Evolutionary conservation across 1,140 invertebrate species (phyloP), one percentile per base, ranked within the genome.

Genomic region (Heliconius hewitsoni): DNA sequence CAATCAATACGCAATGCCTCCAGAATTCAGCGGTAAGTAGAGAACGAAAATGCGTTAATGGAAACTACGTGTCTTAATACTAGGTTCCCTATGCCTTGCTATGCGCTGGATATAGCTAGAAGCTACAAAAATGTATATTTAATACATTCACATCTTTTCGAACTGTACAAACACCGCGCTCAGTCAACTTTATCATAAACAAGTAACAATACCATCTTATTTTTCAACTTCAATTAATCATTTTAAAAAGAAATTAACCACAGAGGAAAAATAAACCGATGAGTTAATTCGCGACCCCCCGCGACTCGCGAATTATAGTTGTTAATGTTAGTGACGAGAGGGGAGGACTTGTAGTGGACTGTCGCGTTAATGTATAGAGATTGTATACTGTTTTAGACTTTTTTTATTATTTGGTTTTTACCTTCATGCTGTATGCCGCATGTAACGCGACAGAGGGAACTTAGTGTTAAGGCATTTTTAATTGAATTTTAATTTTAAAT

Each of bases 281-380:
- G 55, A 57, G 55, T 57, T 57, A 57, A 57, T 57, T 9, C 55
- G 55, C 55, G 55, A 57, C 55, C 55, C n/a, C 55, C 55, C 18
- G 18, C 50, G 42, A 46, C 42, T 46, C 52, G 52, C 52, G 52
- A 55, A 8, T 55, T n/a, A n/a, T 0, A 55, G 6, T 55, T 55
- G 52, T 55, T 55, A 55, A 55, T n/a, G 52, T 55, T 4, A 3
- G n/a, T 60, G n/a, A 27, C 55, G n/a, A 60, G n/a, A n/a, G 55
- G 55, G 55, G 55, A 60, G 19, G 55, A 23, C 8, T 60, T 60
- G 55, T 52, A 8, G 6, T 52, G 55, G 55, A 52, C 18, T 23
- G 8, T 60, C n/a, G 19, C 3, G n/a, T 11, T 60, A 23, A 60
- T 60, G 55, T 23, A 11, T 11, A 4, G 2, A 9, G 19, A 60